A percentile compares a stretch with the other conserved stretches of the same genome.
Conservation (phyloP, 2,113 vertebrate genomes). For the Arizona elegans region DNA sequence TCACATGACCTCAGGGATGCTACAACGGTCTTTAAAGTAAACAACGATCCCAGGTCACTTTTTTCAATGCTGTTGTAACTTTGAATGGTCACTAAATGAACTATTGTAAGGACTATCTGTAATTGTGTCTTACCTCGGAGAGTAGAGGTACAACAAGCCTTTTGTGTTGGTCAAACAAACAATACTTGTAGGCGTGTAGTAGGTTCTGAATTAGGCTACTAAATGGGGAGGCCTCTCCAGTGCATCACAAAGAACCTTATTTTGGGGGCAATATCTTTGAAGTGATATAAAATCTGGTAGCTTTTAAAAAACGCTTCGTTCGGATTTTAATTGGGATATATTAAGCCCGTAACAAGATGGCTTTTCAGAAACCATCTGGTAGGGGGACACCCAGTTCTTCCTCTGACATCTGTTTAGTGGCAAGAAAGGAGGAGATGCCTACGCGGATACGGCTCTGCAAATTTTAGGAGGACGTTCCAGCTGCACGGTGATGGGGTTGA, state of each 20-base stretch:
- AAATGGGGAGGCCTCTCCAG: not conserved
- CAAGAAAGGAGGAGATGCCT: not conserved
- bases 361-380: conserved; percentile 58
- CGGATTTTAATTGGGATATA: conserved; percentile 44
- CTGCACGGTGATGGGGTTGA: conserved; percentile 24
- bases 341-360: conserved; percentile 53
- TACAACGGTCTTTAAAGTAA: too few species aligned
- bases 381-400: conserved; percentile 52
- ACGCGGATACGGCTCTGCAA: not conserved
- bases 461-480: conserved; percentile 28
- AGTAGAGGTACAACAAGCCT: not conserved
- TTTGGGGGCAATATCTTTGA: not conserved
- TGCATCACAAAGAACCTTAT: not conserved
- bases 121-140: not conserved
- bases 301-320: conserved; percentile 50
- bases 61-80: too few species aligned
- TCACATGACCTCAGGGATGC: too few species aligned
- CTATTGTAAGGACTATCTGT: too few species aligned
- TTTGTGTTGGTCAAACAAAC: not conserved
- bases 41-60: too few species aligned
- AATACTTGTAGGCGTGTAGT: not conserved
- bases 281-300: not conserved
- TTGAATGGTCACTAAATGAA: too few species aligned
- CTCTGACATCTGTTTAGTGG: conserved; percentile 64
- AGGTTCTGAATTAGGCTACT: not conserved